phyloP scores from a whole-genome alignment of 2,113 vertebrate species.

The Pantherophis guttatus region DNA sequence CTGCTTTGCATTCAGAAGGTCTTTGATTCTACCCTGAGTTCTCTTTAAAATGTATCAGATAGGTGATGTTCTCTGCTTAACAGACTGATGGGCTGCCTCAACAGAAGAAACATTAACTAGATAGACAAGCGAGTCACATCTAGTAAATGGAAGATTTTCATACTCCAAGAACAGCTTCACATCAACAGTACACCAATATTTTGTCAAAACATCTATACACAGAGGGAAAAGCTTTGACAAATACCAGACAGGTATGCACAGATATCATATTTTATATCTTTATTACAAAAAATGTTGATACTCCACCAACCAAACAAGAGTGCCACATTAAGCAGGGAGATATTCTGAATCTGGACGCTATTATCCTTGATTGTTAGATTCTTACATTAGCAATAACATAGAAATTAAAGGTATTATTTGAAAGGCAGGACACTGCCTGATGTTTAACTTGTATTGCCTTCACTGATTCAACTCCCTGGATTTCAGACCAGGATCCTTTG shows the following conservation, averaged over 20 bases:
- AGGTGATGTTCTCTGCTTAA: background rate
- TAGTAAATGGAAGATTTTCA: background rate
- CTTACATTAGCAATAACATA: background rate
- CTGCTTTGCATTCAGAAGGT: background rate
- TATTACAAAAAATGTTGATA: background rate
- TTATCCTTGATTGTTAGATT: background rate
- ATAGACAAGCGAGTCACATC: background rate
- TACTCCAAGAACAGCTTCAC: background rate
- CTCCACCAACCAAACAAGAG: background rate
- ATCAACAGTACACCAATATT: background rate
- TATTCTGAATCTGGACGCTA: background rate
- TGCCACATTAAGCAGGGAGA: background rate
- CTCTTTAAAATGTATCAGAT: background rate
- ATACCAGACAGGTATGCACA: background rate
- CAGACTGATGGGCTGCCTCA: background rate
- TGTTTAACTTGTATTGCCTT: background rate
- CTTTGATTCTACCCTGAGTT: background rate
- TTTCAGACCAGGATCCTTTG: background rate
- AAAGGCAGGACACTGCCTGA: background rate
- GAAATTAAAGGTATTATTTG: background rate
- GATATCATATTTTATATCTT: background rate
- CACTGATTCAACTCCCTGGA: background rate
- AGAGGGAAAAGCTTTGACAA: background rate
- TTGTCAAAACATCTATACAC: background rate
- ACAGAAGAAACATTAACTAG: background rate